phyloP scores from a whole-genome alignment of 37 sponge, comb jelly and placozoan species.

The Chondrilla cf. caribensis region DNA sequence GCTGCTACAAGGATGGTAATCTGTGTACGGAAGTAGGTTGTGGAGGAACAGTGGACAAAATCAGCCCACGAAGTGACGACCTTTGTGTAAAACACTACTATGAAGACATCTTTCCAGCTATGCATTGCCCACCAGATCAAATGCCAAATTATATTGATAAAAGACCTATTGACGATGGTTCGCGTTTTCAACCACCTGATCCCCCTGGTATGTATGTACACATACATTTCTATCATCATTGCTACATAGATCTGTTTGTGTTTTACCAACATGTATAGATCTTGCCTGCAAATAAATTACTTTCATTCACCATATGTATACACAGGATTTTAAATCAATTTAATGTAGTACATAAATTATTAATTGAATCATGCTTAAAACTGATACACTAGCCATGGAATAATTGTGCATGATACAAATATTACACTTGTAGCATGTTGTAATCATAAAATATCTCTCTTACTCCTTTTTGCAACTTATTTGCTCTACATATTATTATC shows the following conservation, averaged over 20 bases:
- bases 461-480: no score
- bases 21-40: background rate
- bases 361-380: no score
- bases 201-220: slow-evolving; percentile 23
- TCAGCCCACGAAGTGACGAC: slow-evolving; percentile 3
- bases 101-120: slow-evolving; percentile 27
- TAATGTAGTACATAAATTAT: no score
- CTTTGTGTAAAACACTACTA: slow-evolving; percentile 1
- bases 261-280: no score
- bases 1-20: background rate
- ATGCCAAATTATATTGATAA: slow-evolving; percentile 25
- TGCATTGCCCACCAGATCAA: slow-evolving; percentile 15
- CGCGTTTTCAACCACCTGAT: background rate
- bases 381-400: no score
- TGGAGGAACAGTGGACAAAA: slow-evolving; percentile 46
- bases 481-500: slow-evolving; percentile 49
- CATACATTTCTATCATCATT: background rate
- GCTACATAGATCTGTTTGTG: background rate
- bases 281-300: no score
- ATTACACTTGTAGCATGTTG: no score
- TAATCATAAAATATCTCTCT: no score
- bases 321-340: slow-evolving; percentile 50
- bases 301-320: background rate
- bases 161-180: slow-evolving; percentile 35
- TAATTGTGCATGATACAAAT: no score